Base-by-base conservation (phyloP, 2,797 vertebrate species). In the Eutrigla gurnardus region DNA sequence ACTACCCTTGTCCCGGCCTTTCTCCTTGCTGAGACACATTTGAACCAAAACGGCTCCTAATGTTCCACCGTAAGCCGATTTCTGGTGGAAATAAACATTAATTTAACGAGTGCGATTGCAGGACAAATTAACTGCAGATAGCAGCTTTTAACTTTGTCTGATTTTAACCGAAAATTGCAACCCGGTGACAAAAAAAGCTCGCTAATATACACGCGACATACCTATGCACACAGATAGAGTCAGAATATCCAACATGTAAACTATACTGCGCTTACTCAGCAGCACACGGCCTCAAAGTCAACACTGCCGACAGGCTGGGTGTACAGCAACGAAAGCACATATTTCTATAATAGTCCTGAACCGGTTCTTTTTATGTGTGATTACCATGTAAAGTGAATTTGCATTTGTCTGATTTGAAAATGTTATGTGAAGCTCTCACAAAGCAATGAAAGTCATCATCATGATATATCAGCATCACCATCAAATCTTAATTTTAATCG, bases 1-100 rank as follows among this genome's bases (percentile, higher is more conserved):
- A 93, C 88, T 91, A 87, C 82, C 87, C 91, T 93, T 88, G 87
- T 69, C 77, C 55, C 67, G 76, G 77, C 52, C 70, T 62, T 89
- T 93, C 88, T 75, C 89, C 78, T 89, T 88, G 67, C 32, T 10
- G 67, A 75, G 62, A 77, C 2, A 11, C 49, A 78, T 72, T 72
- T 77, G 17, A 79, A 36, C 25, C 18, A 54, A 69, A 63, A 13
- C 15, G 39, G 39, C 35, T 14, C 3, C 15, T 59, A 7, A 42
- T 69, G 66, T 47, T 52, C 3, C 13, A 57, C 35, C 18, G 46
- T 46, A 1, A 65, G 40, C 7, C 12, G 11, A n/a, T 50, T 52
- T 39, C 40, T 32, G 2, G 3, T 13, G 15, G 15, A 25, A 3
- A 17, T 46, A 33, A n/a, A 65, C 8, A 62, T 3, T 49, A 54